phyloP scores from a whole-genome alignment of 1,140 invertebrate genomes.

The Chrysopa pallens region DNA sequence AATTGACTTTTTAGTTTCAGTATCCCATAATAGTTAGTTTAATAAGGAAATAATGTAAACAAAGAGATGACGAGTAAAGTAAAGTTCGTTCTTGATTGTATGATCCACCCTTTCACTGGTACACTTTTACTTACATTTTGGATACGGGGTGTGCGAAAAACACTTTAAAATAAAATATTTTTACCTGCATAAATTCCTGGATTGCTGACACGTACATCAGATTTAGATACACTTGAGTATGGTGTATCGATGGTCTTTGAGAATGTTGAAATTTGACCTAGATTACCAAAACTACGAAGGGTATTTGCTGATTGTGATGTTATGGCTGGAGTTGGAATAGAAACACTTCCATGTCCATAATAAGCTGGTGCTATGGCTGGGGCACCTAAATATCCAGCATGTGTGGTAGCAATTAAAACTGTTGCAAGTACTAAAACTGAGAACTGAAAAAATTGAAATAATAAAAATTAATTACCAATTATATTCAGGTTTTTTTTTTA shows the following conservation, averaged over 20 bases:
- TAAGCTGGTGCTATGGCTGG: constrained; percentile 5
- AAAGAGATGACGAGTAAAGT: not conserved
- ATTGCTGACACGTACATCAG: constrained; percentile 42
- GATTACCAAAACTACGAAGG: constrained; percentile 36
- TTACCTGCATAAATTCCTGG: constrained; percentile 26
- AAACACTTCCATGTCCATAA: constrained; percentile 3
- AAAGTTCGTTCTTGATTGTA: not conserved
- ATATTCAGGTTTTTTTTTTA: too few species aligned
- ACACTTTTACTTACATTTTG: too few species aligned
- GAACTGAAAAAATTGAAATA: too few species aligned
- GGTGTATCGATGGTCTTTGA: constrained; percentile 45
- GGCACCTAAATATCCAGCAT: constrained; percentile 17
- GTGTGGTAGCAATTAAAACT: constrained; percentile 14
- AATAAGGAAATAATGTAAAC: too few species aligned
- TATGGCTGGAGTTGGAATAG: constrained; percentile 28
- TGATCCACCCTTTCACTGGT: too few species aligned
- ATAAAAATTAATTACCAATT: too few species aligned
- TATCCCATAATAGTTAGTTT: too few species aligned
- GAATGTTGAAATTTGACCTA: constrained; percentile 41
- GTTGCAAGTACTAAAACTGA: not conserved
- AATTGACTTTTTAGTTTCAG: too few species aligned
- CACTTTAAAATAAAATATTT: too few species aligned
- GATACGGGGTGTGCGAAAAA: too few species aligned
- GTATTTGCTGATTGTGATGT: constrained; percentile 41
- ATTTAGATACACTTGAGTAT: constrained; percentile 43